Base-by-base conservation (phyloP, 2,113 vertebrate genomes). In the Lophura nycthemera region DNA sequence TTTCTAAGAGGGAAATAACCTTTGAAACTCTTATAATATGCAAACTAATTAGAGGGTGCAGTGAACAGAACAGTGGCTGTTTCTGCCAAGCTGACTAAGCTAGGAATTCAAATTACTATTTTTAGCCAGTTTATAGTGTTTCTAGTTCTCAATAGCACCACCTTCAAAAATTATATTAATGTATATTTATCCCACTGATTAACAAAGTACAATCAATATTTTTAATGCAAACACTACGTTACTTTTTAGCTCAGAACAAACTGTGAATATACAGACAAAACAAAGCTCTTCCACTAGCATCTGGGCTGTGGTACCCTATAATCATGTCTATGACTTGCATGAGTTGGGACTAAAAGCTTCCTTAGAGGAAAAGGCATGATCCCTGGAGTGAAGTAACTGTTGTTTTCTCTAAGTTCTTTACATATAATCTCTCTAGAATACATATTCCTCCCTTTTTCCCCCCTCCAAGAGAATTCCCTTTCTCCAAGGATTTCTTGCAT, bases 71-170 rank as follows among this genome's bases (percentile, higher is more conserved):
- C 38, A 38, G 38, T 38, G 38, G 93, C 95, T 95, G 92, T 88
- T 96, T 96, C 82, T 91, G 75, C 83, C 73, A 72, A 81, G 65
- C 83, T 93, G 85, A 77, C 93, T 94, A 95, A 96, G 81, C 74
- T 89, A 86, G 90, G 94, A 91, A 94, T 95, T 92, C 71, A 91
- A 91, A 91, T 95, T 30, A 69, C 94, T 96, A 89, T 96, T 94
- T 92, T 95, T 90, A 94, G 67, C 63, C n/a, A 59, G 69, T 42
- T 84, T 87, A 45, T 64, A 52, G 63, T 76, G 74, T 88, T 63
- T 65, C 38, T 76, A 38, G 42, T 89, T 92, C 73, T 95, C 74
- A 91, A n/a, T 84, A 54, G 57, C 82, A 50, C 32, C 82, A 61
- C 34, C 67, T 64, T 60, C 8, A 18, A 88, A 82, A 77, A 82